These are phyloP conservation scores for Drosophila greeni DNA, from an alignment of 2,888 invertebrate genomes.

Conservation along the genomic window DNA sequence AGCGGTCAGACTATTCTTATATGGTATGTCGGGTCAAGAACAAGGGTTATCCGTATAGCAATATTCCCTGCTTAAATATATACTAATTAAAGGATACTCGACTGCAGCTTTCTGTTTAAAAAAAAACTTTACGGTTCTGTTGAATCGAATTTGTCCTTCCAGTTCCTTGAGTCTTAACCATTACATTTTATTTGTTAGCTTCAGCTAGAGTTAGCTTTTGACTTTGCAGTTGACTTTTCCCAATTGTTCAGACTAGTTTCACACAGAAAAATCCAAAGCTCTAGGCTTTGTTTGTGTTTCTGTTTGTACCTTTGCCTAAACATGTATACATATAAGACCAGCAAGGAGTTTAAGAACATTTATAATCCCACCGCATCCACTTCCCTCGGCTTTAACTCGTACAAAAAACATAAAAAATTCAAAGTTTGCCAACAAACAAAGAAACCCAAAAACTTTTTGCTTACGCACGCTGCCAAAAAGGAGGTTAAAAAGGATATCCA, in stretches of 20 bases:
- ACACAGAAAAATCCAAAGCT: constrained; percentile 2
- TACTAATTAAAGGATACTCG: not conserved
- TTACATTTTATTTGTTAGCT: no score
- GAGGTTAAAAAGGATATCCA: not conserved
- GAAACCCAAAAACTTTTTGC: constrained; percentile 54
- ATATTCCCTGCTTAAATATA: not conserved
- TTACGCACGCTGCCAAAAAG: constrained; percentile 59
- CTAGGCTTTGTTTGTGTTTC: not conserved
- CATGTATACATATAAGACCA: not conserved
- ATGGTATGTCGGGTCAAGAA: not conserved
- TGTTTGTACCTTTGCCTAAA: not conserved
- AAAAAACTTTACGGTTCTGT: not conserved
- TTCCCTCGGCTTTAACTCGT: not conserved
- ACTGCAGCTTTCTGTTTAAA: no score
- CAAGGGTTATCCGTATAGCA: not conserved
- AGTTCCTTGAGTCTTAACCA: not conserved
- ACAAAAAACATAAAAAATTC: constrained; percentile 22
- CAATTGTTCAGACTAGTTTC: constrained; percentile 1
- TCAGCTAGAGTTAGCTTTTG: not conserved
- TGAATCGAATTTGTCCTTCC: not conserved
- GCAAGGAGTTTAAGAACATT: not conserved
- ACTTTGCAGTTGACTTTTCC: constrained; percentile 9
- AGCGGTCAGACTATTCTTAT: not conserved
- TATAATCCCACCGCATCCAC: not conserved
- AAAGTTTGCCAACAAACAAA: constrained; percentile 31